These are phyloP conservation scores for Drosophila affinis DNA, from an alignment of 2,888 invertebrate species.

Conservation along the genomic window DNA sequence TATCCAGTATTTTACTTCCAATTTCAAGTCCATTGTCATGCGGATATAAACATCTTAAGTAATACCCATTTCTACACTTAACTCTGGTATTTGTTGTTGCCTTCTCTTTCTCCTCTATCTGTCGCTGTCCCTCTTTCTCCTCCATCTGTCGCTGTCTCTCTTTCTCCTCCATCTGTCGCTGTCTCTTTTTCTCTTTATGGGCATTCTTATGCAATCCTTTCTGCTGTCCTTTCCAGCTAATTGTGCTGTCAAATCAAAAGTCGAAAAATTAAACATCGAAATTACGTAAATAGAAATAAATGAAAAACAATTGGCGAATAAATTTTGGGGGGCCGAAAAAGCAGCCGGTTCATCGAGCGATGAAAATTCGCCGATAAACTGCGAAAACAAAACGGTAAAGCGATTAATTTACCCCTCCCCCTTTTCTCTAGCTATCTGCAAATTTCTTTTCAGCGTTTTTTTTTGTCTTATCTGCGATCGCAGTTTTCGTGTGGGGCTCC, in stretches of 20 bases:
- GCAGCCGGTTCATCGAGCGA: constrained; percentile 10
- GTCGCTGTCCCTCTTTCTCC: too few species aligned
- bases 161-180: neutral
- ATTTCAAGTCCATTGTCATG: neutral
- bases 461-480: constrained; percentile 42
- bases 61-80: neutral
- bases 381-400: constrained; percentile 40
- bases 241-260: constrained; percentile 67
- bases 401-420: constrained; percentile 32
- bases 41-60: neutral
- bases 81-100: neutral
- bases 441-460: constrained; percentile 37
- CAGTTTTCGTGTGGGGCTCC: constrained; percentile 29
- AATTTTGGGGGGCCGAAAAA: constrained; percentile 32
- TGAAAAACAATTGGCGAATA: constrained; percentile 46
- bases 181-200: constrained; percentile 8
- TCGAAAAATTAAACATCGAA: constrained; percentile 8
- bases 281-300: constrained; percentile 40
- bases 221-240: constrained; percentile 51
- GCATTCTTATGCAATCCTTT: constrained; percentile 28
- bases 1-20: too few species aligned
- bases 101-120: constrained; percentile 2
- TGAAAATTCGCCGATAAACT: constrained; percentile 39
- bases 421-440: constrained; percentile 1
- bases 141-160: neutral